A percentile compares a stretch with the other conserved stretches of the same genome.
phyloP scores from a whole-genome alignment of 2,797 vertebrate genomes.

The Epinephelus coioides region DNA sequence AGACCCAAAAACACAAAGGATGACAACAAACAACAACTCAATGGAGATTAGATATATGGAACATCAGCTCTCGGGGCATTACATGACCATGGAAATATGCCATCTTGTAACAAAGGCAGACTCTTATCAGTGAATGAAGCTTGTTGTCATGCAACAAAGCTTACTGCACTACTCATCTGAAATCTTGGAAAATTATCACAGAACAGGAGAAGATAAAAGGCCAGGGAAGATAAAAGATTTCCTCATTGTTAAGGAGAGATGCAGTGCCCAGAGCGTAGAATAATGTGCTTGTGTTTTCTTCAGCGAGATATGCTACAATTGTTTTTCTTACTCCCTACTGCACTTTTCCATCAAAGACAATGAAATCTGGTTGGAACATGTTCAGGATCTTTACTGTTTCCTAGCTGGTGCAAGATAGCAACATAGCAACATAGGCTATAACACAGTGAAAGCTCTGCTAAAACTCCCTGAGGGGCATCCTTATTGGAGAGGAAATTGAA shows the following conservation, averaged over 20 bases:
- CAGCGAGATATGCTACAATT: slow-evolving; percentile 43
- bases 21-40: slow-evolving; percentile 60
- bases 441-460: slow-evolving; percentile 11
- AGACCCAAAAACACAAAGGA: slow-evolving; percentile 52
- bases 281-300: slow-evolving; percentile 58
- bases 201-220: slow-evolving; percentile 65
- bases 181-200: slow-evolving; percentile 71
- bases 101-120: slow-evolving; percentile 55
- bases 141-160: slow-evolving; percentile 73
- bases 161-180: slow-evolving; percentile 37
- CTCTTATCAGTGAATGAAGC: slow-evolving; percentile 72
- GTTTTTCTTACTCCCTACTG: slow-evolving; percentile 61
- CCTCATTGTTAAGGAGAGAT: slow-evolving; percentile 55
- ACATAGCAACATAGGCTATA: slow-evolving; percentile 18
- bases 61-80: slow-evolving; percentile 62
- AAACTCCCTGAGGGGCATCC: slow-evolving; percentile 26
- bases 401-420: slow-evolving; percentile 33
- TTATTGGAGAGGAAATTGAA: slow-evolving; percentile 60
- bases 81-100: slow-evolving; percentile 74
- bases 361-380: slow-evolving; percentile 68
- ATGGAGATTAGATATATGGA: slow-evolving; percentile 57
- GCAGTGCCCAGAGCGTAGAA: slow-evolving; percentile 36
- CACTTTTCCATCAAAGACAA: slow-evolving; percentile 51
- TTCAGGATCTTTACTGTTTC: slow-evolving; percentile 40
- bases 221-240: slow-evolving; percentile 69